phyloP scores from a whole-genome alignment of 2,797 vertebrate genomes.

The Oceanodroma leucorhoa region DNA sequence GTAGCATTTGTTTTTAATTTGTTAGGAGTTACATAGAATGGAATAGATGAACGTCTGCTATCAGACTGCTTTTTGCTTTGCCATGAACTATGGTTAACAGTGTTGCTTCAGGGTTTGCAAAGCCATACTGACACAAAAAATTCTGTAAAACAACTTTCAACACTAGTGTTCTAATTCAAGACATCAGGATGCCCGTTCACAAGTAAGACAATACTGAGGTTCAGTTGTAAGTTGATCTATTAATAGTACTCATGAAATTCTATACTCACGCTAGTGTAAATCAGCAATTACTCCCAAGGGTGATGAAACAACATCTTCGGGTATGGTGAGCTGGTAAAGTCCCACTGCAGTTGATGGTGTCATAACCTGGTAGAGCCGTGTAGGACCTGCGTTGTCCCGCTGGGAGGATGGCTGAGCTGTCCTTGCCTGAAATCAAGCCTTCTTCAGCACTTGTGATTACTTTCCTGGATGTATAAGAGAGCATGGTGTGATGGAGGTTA shows the following conservation, averaged over 20 bases:
- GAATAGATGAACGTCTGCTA: not conserved
- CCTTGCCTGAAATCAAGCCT: not conserved
- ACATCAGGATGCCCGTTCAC: not conserved
- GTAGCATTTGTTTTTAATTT: not conserved
- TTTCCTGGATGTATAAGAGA: not conserved
- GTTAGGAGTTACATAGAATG: not conserved
- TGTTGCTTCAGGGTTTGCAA: not conserved
- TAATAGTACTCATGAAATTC: fast-evolving
- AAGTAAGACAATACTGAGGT: not conserved
- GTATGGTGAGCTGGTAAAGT: not conserved
- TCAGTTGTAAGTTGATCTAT: not conserved
- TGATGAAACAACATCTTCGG: not conserved
- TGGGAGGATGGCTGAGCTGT: not conserved
- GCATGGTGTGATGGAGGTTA: not conserved
- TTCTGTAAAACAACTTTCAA: not conserved
- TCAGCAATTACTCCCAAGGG: not conserved
- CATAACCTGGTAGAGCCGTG: not conserved
- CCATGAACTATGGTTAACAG: not conserved
- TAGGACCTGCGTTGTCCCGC: not conserved
- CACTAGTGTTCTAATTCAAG: not conserved
- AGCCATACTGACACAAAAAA: not conserved
- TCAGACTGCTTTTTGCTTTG: not conserved
- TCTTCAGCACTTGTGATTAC: not conserved
- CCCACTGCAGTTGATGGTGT: not conserved
- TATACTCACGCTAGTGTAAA: not conserved